Percentiles rank a stretch among this genome's conserved stretches.
These are phyloP conservation scores for Piaya cayana DNA, from an alignment of 2,113 vertebrate genomes.

Conservation along the genomic window DNA sequence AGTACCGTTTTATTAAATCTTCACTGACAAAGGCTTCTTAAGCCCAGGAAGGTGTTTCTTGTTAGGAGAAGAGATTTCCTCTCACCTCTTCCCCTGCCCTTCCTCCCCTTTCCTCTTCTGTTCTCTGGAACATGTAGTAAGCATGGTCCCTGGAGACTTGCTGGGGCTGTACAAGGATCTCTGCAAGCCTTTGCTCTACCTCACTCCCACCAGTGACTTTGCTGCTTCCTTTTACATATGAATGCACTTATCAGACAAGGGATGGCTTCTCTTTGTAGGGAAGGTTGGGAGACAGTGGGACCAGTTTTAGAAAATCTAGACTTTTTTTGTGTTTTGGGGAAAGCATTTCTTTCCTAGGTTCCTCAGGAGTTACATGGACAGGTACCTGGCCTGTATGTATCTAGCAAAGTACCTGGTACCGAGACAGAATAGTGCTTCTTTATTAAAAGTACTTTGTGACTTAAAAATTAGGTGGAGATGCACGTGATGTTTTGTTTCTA, in stretches of 20 bases:
- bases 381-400: background rate
- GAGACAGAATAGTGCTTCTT: background rate
- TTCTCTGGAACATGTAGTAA: background rate
- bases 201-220: background rate
- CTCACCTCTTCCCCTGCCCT: conserved; percentile 20
- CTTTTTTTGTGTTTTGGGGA: background rate
- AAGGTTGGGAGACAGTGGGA: background rate
- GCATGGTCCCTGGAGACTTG: background rate
- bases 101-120: conserved; percentile 28
- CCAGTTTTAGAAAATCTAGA: background rate
- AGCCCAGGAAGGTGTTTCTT: conserved; percentile 22
- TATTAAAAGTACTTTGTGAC: background rate
- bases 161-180: background rate
- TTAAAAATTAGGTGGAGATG: background rate
- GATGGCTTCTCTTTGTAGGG: background rate
- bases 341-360: background rate
- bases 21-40: background rate
- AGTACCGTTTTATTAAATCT: background rate
- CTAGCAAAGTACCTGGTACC: background rate
- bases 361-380: background rate
- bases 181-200: conserved; percentile 2
- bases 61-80: conserved; percentile 24
- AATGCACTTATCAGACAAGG: background rate
- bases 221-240: background rate
- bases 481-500: background rate